These are phyloP conservation scores for Chelonus formosanus DNA, from an alignment of 2,888 invertebrate species.

Conservation along the genomic window DNA sequence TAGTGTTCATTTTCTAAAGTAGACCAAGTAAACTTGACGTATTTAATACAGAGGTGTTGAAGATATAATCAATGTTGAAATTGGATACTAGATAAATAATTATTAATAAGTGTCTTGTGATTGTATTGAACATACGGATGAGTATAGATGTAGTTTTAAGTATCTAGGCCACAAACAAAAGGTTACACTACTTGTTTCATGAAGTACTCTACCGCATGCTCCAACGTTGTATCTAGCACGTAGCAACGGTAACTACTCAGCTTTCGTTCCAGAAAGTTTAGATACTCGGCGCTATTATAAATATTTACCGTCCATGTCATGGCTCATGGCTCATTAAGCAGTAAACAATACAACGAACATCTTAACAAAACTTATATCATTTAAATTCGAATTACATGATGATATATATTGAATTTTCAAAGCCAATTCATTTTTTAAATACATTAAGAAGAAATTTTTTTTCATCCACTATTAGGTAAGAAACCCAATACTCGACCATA, in stretches of 20 bases:
- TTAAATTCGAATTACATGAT: too few species aligned
- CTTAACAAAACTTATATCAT: not conserved
- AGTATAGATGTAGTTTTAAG: too few species aligned
- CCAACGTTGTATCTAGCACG: constrained; percentile 20
- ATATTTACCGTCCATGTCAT: constrained; percentile 17
- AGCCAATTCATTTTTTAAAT: not conserved
- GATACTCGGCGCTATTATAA: constrained; percentile 4
- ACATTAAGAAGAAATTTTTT: not conserved
- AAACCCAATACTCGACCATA: too few species aligned
- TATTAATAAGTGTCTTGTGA: too few species aligned
- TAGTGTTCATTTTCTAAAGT: too few species aligned
- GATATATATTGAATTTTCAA: too few species aligned
- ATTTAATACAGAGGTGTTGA: too few species aligned
- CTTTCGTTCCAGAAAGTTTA: not conserved
- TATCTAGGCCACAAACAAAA: not conserved
- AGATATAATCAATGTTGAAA: too few species aligned
- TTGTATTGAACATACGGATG: too few species aligned
- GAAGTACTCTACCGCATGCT: constrained; percentile 17
- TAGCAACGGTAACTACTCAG: constrained; percentile 12
- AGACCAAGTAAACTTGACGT: too few species aligned
- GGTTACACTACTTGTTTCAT: constrained; percentile 13
- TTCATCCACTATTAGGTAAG: too few species aligned
- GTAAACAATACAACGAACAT: not conserved
- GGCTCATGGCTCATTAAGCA: constrained; percentile 11
- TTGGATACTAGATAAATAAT: too few species aligned